Conservation (phyloP, 2,888 invertebrate species). For the Blomia tropicalis region DNA sequence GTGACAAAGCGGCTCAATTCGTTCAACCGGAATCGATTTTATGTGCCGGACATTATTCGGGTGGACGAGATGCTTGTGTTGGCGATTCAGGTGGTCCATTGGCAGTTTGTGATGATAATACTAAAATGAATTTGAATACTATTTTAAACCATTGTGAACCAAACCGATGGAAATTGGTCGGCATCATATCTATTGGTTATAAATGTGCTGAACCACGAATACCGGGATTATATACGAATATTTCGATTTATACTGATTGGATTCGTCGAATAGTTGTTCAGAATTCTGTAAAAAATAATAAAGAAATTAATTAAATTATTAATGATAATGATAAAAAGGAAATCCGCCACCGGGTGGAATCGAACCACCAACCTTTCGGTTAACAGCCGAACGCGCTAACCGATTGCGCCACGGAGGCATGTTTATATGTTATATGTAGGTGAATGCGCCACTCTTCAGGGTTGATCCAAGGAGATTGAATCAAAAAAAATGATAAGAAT, state of each 20-base stretch:
- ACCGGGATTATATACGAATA: neutral
- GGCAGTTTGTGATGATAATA: neutral
- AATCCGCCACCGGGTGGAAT: too few species aligned
- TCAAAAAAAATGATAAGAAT: too few species aligned
- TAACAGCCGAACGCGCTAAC: too few species aligned
- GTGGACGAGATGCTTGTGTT: neutral
- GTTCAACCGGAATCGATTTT: neutral
- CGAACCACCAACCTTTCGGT: too few species aligned
- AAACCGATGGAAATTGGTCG: neutral
- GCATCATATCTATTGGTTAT: neutral
- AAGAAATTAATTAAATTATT: too few species aligned
- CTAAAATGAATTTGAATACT: neutral
- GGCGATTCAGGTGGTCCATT: constrained; percentile 7
- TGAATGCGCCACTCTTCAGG: too few species aligned
- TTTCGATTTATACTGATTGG: neutral
- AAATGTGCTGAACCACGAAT: neutral
- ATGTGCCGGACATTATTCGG: neutral
- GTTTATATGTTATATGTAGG: too few species aligned
- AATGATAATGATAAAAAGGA: too few species aligned
- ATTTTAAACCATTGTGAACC: too few species aligned
- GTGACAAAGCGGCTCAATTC: neutral
- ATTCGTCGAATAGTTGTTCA: neutral
- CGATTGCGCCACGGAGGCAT: too few species aligned
- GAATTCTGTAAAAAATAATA: too few species aligned
- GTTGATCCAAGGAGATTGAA: too few species aligned